Evolutionary conservation across 2,113 vertebrate genomes (phyloP).

Genomic region (Athene cunicularia): DNA sequence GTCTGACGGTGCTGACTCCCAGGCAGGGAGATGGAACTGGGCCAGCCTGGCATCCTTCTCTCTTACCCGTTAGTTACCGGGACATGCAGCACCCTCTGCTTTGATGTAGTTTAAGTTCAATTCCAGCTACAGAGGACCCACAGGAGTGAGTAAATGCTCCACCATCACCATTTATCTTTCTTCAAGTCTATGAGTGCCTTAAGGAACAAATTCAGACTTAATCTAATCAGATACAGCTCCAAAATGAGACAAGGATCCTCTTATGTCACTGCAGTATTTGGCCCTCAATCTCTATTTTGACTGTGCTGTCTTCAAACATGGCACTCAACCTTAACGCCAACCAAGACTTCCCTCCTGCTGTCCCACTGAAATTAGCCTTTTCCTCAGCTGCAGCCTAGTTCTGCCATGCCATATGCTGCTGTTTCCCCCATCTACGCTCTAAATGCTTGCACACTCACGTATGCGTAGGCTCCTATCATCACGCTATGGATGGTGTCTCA

Average conservation of each 20-base stretch:
- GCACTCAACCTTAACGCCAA: background rate
- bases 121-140: background rate
- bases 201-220: background rate
- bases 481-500: background rate
- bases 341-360: background rate
- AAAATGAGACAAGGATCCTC: background rate
- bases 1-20: background rate
- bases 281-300: background rate
- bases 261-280: background rate
- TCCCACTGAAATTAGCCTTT: background rate
- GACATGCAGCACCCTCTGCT: background rate
- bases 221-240: background rate
- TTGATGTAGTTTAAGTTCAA: background rate
- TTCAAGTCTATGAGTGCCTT: background rate
- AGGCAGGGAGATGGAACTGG: background rate
- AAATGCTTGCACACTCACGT: background rate
- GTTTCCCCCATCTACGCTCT: background rate
- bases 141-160: background rate
- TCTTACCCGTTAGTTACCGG: accelerated
- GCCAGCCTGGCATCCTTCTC: background rate
- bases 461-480: accelerated
- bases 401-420: background rate
- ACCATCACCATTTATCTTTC: background rate
- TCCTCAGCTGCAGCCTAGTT: background rate
- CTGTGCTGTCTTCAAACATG: background rate